Evolutionary conservation across 1,140 invertebrate species (phyloP), one percentile per base, ranked within the genome.

Genomic region (Macrocentrus cingulum): DNA sequence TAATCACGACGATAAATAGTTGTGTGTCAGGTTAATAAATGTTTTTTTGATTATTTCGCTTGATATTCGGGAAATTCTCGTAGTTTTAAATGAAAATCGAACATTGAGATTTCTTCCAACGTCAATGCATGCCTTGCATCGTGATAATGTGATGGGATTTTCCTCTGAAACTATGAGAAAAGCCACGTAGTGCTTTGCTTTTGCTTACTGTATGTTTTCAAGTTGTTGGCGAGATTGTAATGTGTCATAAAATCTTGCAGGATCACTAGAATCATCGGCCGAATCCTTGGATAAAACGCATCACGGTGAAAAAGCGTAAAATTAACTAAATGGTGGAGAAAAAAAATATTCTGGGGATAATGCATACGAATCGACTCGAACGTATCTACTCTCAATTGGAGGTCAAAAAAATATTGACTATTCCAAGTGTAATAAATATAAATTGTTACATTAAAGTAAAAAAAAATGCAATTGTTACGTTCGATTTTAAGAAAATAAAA

Each of bases 181-280:
- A 7, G 11, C 6, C 29, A 15, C 3, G 8, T 13, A 39, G 8
- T 3, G 18, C 52, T 16, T 58, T 57, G 5, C 15, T 20, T 22
- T 9, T 1, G 15, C 9, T 23, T 2, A 22, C 34, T 16, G 32
- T 19, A 41, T 11, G 16, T 39, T 46, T 41, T 15, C 9, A 20
- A 19, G n/a, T 16, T 19, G 22, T 13, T 36, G 19, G 6, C 18
- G 8, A 34, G 23, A 56, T 41, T 42, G n/a, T n/a, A 8, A 39
- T 49, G 51, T 13, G 59, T 45, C 55, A 54, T 34, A 60, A 60
- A 18, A n/a, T 62, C 41, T 45, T 56, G 13, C 41, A 80, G 77
- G 76, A 74, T 79, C 76, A 69, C 77, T 80, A 69, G 74, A 78
- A 70, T 80, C 77, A 62, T 80, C 76, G 4, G 71, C 74, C 56